phyloP scores from a whole-genome alignment of 2,113 vertebrate species.

The Rhabdornis inornatus region DNA sequence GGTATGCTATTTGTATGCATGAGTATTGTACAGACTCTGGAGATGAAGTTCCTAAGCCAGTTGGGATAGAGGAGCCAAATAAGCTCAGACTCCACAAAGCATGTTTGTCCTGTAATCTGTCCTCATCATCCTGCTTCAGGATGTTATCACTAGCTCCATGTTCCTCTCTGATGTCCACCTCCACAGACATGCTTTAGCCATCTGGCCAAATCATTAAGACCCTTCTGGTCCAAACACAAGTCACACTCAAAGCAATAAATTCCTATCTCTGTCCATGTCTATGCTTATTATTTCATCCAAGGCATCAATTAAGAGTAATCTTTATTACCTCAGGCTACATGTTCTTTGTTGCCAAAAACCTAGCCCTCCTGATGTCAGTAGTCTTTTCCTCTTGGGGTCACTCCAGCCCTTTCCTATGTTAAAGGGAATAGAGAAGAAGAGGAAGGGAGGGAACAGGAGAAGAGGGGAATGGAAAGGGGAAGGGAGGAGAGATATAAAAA shows the following conservation, averaged over 20 bases:
- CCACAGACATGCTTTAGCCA: not conserved
- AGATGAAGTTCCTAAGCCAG: not conserved
- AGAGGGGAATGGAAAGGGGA: not conserved
- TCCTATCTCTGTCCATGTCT: not conserved
- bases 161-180: not conserved
- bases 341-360: not conserved
- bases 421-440: not conserved
- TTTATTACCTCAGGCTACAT: not conserved
- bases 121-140: not conserved
- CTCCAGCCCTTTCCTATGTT: not conserved
- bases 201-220: not conserved
- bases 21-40: not conserved
- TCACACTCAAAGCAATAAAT: not conserved
- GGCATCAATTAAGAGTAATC: not conserved
- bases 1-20: slow-evolving; percentile 65
- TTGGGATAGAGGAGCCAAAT: not conserved
- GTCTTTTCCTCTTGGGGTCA: not conserved
- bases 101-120: not conserved
- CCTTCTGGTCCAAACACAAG: not conserved
- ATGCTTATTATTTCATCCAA: not conserved
- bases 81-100: not conserved
- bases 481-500: not conserved
- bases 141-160: not conserved
- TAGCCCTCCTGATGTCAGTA: not conserved
- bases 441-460: not conserved